phyloP scores from a whole-genome alignment of 1,140 invertebrate species.

The Aphis gossypii region DNA sequence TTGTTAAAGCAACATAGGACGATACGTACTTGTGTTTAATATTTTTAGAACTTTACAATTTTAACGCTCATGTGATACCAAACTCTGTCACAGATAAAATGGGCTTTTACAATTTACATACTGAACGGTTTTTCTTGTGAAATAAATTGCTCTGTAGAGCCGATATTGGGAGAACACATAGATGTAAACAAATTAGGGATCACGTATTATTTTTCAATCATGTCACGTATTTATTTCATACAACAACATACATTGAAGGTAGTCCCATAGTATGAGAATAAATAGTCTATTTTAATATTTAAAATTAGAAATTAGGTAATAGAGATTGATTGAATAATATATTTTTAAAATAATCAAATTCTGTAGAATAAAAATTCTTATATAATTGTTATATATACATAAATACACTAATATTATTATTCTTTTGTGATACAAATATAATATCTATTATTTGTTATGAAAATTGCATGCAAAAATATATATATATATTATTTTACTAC shows the following conservation, averaged over 20 bases:
- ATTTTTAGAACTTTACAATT: neutral
- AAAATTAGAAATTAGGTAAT: neutral
- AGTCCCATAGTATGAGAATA: neutral
- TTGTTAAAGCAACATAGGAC: neutral
- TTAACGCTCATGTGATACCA: neutral
- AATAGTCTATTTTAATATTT: neutral
- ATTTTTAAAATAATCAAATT: neutral
- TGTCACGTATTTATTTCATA: neutral
- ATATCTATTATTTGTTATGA: too few relatives aligned
- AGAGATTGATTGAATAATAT: neutral
- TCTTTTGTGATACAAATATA: too few relatives aligned
- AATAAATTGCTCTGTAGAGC: neutral
- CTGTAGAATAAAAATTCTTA: neutral
- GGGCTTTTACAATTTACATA: neutral
- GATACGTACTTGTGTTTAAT: neutral
- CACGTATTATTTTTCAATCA: constrained; percentile 13
- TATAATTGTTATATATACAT: too few relatives aligned
- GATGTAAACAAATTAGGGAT: neutral
- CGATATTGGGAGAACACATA: neutral
- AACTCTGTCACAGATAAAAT: neutral
- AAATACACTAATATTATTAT: too few relatives aligned
- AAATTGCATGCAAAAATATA: too few relatives aligned
- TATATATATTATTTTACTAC: too few relatives aligned
- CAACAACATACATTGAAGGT: neutral
- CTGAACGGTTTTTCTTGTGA: constrained; percentile 16